These are phyloP conservation scores for Fragum fragum DNA, from an alignment of 2,888 invertebrate genomes.

Conservation along the genomic window DNA sequence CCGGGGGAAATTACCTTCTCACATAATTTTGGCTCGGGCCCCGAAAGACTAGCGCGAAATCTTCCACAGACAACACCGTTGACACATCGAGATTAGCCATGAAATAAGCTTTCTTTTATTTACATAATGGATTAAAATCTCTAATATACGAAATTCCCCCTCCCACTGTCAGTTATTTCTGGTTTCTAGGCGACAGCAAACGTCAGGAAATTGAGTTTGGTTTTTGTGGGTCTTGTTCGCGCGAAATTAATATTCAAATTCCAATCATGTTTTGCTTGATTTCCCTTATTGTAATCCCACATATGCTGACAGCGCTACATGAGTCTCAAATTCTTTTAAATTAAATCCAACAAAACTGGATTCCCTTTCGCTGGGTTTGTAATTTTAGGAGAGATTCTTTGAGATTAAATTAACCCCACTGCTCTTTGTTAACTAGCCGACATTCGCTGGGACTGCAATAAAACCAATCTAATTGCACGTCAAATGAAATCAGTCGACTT, in stretches of 20 bases:
- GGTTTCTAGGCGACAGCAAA: neutral
- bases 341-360: conserved; percentile 5
- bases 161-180: conserved; percentile 1
- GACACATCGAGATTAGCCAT: conserved; percentile 39
- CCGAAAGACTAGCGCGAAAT: conserved; percentile 22
- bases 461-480: no score
- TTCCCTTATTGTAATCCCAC: conserved; percentile 3
- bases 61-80: conserved; percentile 27
- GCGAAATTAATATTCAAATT: conserved; percentile 28
- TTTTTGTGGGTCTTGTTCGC: neutral
- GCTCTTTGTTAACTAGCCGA: no score
- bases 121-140: conserved; percentile 30
- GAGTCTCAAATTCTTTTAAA: conserved; percentile 5
- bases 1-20: conserved; percentile 45
- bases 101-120: conserved; percentile 41
- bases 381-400: neutral
- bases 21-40: conserved; percentile 30
- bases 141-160: neutral
- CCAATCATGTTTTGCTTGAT: conserved; percentile 12
- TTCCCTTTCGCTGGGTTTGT: neutral
- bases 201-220: conserved; percentile 28
- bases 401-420: conserved; percentile 13
- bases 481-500: no score
- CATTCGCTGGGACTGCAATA: no score
- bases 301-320: conserved; percentile 26